Evolutionary conservation across 2,797 vertebrate genomes (phyloP).

Genomic region (Sphenopsis melanotis): DNA sequence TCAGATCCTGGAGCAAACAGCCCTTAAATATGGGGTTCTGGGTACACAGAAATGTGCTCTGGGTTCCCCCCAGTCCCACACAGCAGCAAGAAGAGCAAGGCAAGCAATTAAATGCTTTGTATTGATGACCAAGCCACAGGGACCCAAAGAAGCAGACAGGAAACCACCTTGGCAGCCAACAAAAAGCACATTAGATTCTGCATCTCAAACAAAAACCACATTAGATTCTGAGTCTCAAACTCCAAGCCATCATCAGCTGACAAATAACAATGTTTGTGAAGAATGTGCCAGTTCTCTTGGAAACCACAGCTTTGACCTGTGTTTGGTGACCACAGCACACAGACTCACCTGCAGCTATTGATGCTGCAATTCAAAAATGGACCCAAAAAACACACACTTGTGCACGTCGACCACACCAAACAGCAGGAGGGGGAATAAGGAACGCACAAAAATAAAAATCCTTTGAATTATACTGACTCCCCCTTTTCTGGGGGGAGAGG

Average conservation of each 20-base stretch:
- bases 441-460: not conserved
- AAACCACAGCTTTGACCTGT: not conserved
- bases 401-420: not conserved
- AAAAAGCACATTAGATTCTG: not conserved
- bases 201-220: not conserved
- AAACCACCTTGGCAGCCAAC: not conserved
- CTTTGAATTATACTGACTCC: not conserved
- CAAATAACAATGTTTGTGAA: not conserved
- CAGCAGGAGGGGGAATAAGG: not conserved
- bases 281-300: not conserved
- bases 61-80: not conserved
- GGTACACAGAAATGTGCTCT: rapidly evolving
- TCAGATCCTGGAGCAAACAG: not conserved
- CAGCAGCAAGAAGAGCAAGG: not conserved
- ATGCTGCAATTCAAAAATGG: not conserved
- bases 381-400: not conserved
- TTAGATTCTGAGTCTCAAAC: not conserved
- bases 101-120: not conserved
- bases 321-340: not conserved
- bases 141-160: not conserved
- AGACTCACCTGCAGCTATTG: not conserved
- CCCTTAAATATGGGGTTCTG: rapidly evolving
- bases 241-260: not conserved
- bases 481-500: rapidly evolving
- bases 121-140: not conserved